These are phyloP conservation scores for Drosophila santomea DNA, from an alignment of 1,140 invertebrate genomes.

Conservation along the genomic window DNA sequence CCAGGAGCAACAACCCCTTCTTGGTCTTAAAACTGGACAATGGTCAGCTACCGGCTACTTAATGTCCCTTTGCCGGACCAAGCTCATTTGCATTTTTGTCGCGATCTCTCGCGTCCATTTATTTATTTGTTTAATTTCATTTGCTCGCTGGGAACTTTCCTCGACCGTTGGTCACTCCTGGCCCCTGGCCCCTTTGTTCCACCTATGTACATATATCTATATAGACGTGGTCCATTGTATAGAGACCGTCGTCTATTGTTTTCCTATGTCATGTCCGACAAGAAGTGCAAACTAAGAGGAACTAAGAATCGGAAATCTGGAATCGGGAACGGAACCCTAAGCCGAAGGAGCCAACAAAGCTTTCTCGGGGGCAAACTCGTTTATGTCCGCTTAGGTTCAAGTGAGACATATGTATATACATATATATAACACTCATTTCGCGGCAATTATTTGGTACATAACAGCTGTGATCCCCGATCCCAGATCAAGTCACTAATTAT, in stretches of 20 bases:
- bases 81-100: slow-evolving; percentile 64
- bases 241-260: slow-evolving; percentile 17
- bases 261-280: slow-evolving; percentile 55
- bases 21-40: slow-evolving; percentile 5
- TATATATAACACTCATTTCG: slow-evolving; percentile 15
- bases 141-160: slow-evolving; percentile 11
- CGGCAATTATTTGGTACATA: slow-evolving; percentile 33
- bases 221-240: slow-evolving; percentile 13
- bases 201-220: not conserved
- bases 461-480: slow-evolving; percentile 24
- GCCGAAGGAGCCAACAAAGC: slow-evolving; percentile 15
- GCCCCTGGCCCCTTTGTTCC: slow-evolving; percentile 15
- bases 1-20: not conserved
- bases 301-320: not conserved
- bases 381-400: slow-evolving; percentile 8
- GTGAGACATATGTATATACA: slow-evolving; percentile 8
- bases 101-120: slow-evolving; percentile 34
- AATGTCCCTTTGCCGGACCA: not conserved
- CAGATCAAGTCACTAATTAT: slow-evolving; percentile 23
- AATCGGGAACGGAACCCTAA: not conserved
- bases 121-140: slow-evolving; percentile 3
- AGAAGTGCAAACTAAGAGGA: slow-evolving; percentile 3
- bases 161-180: slow-evolving; percentile 10
- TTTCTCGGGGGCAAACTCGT: slow-evolving; percentile 32
- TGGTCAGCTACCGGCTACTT: slow-evolving; percentile 42